Evolutionary conservation across 2,888 invertebrate genomes (phyloP).

Genomic region (Choreutis nemorana): DNA sequence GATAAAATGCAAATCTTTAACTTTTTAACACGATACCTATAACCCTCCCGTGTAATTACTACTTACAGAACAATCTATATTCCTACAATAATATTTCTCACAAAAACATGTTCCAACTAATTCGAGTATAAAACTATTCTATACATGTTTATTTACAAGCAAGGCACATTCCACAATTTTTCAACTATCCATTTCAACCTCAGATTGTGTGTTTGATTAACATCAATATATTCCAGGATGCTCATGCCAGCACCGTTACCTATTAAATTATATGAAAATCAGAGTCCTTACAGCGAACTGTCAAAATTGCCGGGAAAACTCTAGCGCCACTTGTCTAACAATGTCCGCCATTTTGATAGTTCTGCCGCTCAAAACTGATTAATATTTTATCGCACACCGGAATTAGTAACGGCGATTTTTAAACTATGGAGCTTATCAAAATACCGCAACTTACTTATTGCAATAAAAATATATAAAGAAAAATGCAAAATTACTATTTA

Average conservation of each 20-base stretch:
- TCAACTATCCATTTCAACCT: slow-evolving; percentile 51
- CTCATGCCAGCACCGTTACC: no score
- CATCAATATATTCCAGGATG: slow-evolving; percentile 53
- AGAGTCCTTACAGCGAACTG: no score
- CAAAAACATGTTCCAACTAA: slow-evolving; percentile 64
- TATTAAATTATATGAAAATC: no score
- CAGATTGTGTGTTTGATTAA: slow-evolving; percentile 55
- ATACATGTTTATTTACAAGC: slow-evolving; percentile 52
- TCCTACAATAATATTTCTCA: slow-evolving; percentile 54
- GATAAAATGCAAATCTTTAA: slow-evolving; percentile 66
- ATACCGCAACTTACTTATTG: slow-evolving; percentile 48
- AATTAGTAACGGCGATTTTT: slow-evolving; percentile 6
- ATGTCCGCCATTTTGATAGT: slow-evolving; percentile 18
- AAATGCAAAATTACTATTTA: slow-evolving; percentile 64
- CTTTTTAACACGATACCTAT: slow-evolving; percentile 61
- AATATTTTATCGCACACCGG: slow-evolving; percentile 4
- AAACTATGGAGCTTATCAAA: slow-evolving; percentile 15
- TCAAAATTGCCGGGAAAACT: slow-evolving; percentile 6
- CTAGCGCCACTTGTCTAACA: slow-evolving; percentile 22
- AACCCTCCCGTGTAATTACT: slow-evolving; percentile 45
- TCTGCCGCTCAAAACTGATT: slow-evolving; percentile 10
- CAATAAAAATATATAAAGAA: slow-evolving; percentile 47
- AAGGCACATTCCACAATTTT: slow-evolving; percentile 68
- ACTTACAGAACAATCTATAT: slow-evolving; percentile 50
- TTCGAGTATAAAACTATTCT: slow-evolving; percentile 63